phyloP scores from a whole-genome alignment of 2,113 vertebrate genomes.

The Cyrtonyx montezumae region DNA sequence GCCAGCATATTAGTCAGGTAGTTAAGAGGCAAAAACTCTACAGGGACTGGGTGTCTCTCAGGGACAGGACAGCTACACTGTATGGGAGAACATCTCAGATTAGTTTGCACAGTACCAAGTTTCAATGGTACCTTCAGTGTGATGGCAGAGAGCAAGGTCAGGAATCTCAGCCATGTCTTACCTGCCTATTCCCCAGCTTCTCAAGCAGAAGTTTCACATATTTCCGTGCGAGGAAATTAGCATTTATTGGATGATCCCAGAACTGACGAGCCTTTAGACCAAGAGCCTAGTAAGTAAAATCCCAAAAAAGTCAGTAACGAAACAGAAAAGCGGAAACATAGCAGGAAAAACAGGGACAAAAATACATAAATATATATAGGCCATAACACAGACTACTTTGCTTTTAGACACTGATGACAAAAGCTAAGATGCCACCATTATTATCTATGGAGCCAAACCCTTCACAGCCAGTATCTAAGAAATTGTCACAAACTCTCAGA shows the following conservation, averaged over 20 bases:
- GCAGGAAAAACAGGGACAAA: neutral
- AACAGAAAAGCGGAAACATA: neutral
- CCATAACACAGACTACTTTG: neutral
- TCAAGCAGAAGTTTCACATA: conserved; percentile 84
- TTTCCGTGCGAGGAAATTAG: conserved; percentile 85
- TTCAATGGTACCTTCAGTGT: neutral
- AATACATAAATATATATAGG: neutral
- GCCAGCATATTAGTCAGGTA: conserved; percentile 86
- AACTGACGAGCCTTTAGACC: conserved; percentile 82
- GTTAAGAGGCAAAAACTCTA: conserved; percentile 91
- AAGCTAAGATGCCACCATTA: neutral
- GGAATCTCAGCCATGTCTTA: conserved; percentile 44
- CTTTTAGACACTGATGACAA: neutral
- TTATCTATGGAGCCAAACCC: neutral
- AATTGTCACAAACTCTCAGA: neutral
- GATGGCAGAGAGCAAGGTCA: neutral
- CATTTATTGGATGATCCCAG: conserved; percentile 91
- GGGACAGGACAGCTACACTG: conserved; percentile 75
- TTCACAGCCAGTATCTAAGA: neutral
- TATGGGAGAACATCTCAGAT: conserved; percentile 27
- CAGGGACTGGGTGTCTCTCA: conserved; percentile 72
- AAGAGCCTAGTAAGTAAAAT: conserved; percentile 75
- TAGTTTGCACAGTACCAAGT: neutral
- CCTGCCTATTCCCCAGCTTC: conserved; percentile 81
- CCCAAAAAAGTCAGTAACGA: neutral